phyloP scores from a whole-genome alignment of 2,797 vertebrate species.

The Muscicapa striata region DNA sequence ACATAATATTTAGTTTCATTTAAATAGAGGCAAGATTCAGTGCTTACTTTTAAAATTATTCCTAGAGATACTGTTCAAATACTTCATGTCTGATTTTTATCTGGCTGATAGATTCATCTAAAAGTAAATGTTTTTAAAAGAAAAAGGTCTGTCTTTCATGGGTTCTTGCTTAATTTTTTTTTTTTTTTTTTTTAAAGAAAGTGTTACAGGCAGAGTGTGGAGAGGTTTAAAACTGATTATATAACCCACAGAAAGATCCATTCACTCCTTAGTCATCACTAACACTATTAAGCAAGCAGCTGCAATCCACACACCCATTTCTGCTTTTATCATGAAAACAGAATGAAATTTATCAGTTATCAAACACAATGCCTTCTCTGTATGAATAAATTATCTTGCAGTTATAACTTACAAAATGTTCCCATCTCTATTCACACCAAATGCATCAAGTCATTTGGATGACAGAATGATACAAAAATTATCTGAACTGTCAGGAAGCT shows the following conservation, averaged over 20 bases:
- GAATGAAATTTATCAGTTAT: slow-evolving; percentile 66
- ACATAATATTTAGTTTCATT: slow-evolving; percentile 53
- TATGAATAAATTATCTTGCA: slow-evolving; percentile 71
- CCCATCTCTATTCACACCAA: slow-evolving; percentile 65
- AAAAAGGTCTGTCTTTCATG: not conserved
- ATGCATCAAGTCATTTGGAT: slow-evolving; percentile 61
- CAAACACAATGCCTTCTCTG: slow-evolving; percentile 61
- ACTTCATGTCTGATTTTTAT: slow-evolving; percentile 33
- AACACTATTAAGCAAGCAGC: slow-evolving; percentile 58
- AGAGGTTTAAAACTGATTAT: slow-evolving; percentile 62
- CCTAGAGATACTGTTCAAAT: slow-evolving; percentile 14
- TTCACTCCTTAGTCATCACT: slow-evolving; percentile 68
- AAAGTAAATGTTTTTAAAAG: not conserved
- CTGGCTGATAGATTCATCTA: slow-evolving; percentile 7
- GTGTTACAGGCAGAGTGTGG: slow-evolving; percentile 26
- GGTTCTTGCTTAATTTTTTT: not conserved
- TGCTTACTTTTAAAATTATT: slow-evolving; percentile 29
- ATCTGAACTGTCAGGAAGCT: slow-evolving; percentile 64
- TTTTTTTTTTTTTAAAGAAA: not conserved
- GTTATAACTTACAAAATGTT: slow-evolving; percentile 70
- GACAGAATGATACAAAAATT: slow-evolving; percentile 60
- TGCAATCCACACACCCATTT: slow-evolving; percentile 51
- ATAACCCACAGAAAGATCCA: slow-evolving; percentile 58
- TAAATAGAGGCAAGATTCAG: slow-evolving; percentile 20
- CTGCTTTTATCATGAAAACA: slow-evolving; percentile 60